A percentile compares a stretch with the other conserved stretches of the same genome.
phyloP scores from a whole-genome alignment of 2,797 vertebrate genomes.

The Molossus molossus region DNA sequence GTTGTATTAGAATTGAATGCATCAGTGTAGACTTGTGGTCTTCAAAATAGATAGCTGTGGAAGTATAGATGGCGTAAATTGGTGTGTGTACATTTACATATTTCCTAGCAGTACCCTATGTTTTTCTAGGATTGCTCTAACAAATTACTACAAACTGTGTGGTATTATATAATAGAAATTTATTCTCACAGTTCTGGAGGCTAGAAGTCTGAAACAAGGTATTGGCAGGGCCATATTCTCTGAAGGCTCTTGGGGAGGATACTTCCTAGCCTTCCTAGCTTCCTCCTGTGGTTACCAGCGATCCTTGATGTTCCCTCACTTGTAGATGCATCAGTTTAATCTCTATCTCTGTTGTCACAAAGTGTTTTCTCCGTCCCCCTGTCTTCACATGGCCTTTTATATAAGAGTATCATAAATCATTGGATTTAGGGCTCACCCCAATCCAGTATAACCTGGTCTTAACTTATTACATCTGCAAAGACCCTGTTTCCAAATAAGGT shows the following conservation, averaged over 20 bases:
- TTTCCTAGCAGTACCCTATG: not conserved
- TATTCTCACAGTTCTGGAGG: not conserved
- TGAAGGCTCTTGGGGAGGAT: not conserved
- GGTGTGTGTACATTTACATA: not conserved
- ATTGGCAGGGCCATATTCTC: not conserved
- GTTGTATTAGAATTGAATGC: not conserved
- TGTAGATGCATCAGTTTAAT: not conserved
- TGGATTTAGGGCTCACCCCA: not conserved
- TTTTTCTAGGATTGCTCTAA: not conserved
- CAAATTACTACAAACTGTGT: not conserved
- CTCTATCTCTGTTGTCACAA: not conserved
- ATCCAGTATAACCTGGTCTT: not conserved
- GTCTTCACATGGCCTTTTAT: not conserved
- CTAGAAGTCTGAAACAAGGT: not conserved
- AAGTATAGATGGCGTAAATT: not conserved
- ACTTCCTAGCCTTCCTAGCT: not conserved
- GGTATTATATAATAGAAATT: not conserved
- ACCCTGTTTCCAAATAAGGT: not conserved
- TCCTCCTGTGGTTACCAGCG: not conserved
- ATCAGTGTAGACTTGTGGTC: not conserved
- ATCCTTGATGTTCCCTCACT: not conserved
- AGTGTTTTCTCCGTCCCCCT: not conserved
- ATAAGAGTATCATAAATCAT: not conserved
- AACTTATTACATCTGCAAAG: not conserved
- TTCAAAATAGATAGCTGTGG: not conserved